phyloP scores from a whole-genome alignment of 2,888 invertebrate genomes.

The Phymatocera aterrima region DNA sequence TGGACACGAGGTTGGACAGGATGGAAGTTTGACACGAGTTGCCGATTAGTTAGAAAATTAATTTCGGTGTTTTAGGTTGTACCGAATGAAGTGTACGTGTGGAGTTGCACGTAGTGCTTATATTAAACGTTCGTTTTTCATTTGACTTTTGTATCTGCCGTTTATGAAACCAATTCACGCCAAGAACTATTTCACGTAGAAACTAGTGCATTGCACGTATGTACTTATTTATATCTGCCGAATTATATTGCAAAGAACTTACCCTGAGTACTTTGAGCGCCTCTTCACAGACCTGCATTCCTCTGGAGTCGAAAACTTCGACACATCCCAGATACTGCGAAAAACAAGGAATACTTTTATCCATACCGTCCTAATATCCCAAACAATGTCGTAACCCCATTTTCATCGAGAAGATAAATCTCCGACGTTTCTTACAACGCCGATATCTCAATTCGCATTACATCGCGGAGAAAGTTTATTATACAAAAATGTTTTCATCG shows the following conservation, averaged over 20 bases:
- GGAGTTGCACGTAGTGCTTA: too few relatives aligned
- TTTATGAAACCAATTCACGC: not conserved
- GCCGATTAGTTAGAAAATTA: not conserved
- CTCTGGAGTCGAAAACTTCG: conserved; percentile 99
- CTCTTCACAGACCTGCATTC: conserved; percentile 99
- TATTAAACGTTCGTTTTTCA: not conserved
- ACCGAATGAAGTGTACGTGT: not conserved
- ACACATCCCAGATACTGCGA: conserved; percentile 96
- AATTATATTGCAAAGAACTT: conserved; percentile 73
- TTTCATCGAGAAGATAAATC: not conserved
- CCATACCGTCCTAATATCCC: not conserved
- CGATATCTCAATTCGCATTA: too few relatives aligned
- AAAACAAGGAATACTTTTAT: conserved; percentile 51
- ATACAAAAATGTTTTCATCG: too few relatives aligned
- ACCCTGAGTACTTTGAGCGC: conserved; percentile 97
- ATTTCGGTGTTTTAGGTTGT: not conserved
- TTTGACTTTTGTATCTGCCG: not conserved
- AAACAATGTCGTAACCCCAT: not conserved
- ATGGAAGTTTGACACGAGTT: not conserved
- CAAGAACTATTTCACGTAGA: not conserved
- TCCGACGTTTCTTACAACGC: too few relatives aligned
- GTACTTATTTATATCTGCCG: not conserved
- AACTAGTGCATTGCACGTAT: not conserved
- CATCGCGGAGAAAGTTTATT: too few relatives aligned
- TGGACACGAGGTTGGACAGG: not conserved